These are phyloP conservation scores for Drosophila infuscata DNA, from an alignment of 2,888 invertebrate genomes.

Conservation along the genomic window DNA sequence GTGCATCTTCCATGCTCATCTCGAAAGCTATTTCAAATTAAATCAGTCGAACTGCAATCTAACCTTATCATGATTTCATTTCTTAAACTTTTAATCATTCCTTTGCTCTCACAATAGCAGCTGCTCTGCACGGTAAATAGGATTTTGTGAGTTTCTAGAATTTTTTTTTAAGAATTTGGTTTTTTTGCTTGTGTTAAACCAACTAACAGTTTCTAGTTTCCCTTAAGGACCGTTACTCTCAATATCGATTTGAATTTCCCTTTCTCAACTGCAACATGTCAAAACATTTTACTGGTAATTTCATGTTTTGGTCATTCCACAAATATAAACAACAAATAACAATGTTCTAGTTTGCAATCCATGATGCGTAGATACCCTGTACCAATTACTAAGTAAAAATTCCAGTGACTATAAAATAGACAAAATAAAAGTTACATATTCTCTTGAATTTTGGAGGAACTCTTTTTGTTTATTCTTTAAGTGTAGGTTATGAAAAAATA, in stretches of 20 bases:
- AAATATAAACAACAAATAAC: not conserved
- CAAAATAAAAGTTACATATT: no score
- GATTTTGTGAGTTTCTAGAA: constrained; percentile 11
- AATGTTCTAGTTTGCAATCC: not conserved
- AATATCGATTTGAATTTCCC: constrained; percentile 15
- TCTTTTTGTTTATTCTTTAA: not conserved
- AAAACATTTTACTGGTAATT: constrained; percentile 22
- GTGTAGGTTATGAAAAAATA: not conserved
- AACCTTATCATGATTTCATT: not conserved
- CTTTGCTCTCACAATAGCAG: not conserved
- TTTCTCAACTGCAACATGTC: constrained; percentile 24
- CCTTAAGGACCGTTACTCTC: constrained; percentile 26
- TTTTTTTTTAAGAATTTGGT: constrained; percentile 29
- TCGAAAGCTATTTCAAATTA: not conserved
- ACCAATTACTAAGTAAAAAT: not conserved
- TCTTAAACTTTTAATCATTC: not conserved
- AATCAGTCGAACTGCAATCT: not conserved
- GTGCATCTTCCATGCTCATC: not conserved
- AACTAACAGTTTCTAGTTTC: constrained; percentile 13
- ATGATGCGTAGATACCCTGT: not conserved
- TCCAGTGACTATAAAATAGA: not conserved
- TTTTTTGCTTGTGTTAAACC: not conserved
- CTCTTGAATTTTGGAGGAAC: no score
- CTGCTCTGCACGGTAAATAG: not conserved
- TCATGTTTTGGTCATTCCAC: constrained; percentile 15